Percentiles rank a stretch among this genome's conserved stretches.
phyloP scores from a whole-genome alignment of 2,113 vertebrate genomes.

The Gyps fulvus region DNA sequence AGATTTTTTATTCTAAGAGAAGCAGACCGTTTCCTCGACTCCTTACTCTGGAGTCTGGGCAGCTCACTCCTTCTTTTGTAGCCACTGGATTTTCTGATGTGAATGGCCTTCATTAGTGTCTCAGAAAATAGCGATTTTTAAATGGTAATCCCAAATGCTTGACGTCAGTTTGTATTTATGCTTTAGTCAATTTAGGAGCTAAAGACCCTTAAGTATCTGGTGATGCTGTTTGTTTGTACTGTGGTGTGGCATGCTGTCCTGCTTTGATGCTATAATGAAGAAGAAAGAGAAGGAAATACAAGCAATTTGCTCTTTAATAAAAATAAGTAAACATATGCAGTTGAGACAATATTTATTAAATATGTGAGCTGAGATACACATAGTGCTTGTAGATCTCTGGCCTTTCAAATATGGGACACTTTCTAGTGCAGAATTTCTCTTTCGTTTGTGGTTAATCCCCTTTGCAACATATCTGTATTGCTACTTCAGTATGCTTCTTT shows the following conservation, averaged over 20 bases:
- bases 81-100: not conserved
- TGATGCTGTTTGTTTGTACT: conserved; percentile 14
- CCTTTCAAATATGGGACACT: not conserved
- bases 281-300: conserved; percentile 5
- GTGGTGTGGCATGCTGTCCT: not conserved
- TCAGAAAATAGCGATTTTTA: not conserved
- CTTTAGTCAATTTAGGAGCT: conserved; percentile 24
- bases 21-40: not conserved
- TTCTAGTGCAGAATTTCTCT: not conserved
- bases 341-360: conserved; percentile 11
- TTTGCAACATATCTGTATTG: not conserved
- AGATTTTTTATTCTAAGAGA: not conserved
- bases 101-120: not conserved
- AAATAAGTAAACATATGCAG: not conserved
- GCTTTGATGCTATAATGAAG: not conserved
- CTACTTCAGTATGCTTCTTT: not conserved
- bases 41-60: not conserved
- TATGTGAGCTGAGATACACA: not conserved
- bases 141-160: conserved; percentile 1
- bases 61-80: not conserved
- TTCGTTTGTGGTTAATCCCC: not conserved
- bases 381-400: not conserved
- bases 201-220: conserved; percentile 19
- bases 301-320: conserved; percentile 10
- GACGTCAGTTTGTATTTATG: conserved; percentile 18